Evolutionary conservation across 2,797 vertebrate genomes (phyloP).

Genomic region (Diplodus puntazzo): DNA sequence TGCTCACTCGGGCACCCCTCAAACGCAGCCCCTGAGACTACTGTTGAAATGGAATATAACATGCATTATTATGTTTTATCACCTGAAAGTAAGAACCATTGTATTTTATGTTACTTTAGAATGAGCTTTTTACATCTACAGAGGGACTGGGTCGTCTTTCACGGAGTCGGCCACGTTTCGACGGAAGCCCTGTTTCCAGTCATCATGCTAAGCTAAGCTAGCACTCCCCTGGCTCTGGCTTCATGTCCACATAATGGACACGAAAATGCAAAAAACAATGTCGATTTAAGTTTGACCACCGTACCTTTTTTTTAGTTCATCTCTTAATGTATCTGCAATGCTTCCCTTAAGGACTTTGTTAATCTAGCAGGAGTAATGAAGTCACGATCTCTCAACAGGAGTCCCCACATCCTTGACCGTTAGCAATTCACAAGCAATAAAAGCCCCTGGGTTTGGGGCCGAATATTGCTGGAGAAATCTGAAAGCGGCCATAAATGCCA

Average conservation of each 20-base stretch:
- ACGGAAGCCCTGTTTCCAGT: neutral
- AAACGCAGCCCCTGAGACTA: too few relatives aligned
- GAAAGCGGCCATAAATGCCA: neutral
- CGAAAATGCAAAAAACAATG: neutral
- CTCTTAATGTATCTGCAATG: neutral
- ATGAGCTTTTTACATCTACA: too few relatives aligned
- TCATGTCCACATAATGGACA: neutral
- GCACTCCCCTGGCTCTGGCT: neutral
- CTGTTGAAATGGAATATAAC: too few relatives aligned
- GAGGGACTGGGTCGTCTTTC: too few relatives aligned
- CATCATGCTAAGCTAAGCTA: neutral
- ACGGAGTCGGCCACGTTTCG: too few relatives aligned
- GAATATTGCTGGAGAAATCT: conserved; percentile 14
- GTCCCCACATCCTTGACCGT: conserved; percentile 1
- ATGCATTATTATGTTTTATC: too few relatives aligned
- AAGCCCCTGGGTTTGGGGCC: neutral
- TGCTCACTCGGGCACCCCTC: too few relatives aligned
- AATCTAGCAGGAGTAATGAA: neutral
- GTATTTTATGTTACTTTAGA: too few relatives aligned
- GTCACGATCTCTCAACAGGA: neutral
- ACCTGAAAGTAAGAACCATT: too few relatives aligned
- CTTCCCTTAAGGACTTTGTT: neutral
- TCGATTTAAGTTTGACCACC: neutral
- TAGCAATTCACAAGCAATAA: conserved; percentile 23
- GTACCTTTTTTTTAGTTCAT: conserved; percentile 15